phyloP scores from a whole-genome alignment of 2,888 invertebrate species.

The Morinoia aosen region DNA sequence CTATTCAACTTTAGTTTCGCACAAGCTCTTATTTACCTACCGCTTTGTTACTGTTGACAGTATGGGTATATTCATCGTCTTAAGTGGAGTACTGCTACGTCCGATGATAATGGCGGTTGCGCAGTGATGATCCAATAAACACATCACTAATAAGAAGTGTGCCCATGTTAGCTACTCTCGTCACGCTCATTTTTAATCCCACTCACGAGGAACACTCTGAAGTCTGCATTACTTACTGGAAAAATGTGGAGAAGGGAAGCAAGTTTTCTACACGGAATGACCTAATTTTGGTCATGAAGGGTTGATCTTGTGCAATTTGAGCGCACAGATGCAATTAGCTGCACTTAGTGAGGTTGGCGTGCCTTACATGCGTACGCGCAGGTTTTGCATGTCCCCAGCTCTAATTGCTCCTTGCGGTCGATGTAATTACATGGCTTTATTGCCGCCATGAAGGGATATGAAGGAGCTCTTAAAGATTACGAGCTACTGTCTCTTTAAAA shows the following conservation, averaged over 20 bases:
- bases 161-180: neutral
- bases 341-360: slow-evolving; percentile 31
- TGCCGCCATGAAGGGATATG: slow-evolving; percentile 47
- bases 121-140: neutral
- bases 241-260: neutral
- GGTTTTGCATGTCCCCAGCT: neutral
- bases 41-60: neutral
- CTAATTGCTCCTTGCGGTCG: slow-evolving; percentile 39
- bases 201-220: neutral
- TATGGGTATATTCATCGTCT: neutral
- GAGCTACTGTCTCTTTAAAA: neutral
- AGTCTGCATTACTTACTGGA: neutral
- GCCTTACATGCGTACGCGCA: slow-evolving; percentile 10
- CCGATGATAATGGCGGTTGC: neutral
- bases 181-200: neutral
- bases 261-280: neutral
- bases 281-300: neutral
- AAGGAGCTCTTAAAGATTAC: slow-evolving; percentile 34
- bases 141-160: neutral
- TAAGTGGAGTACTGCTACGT: neutral
- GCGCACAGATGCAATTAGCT: slow-evolving; percentile 23
- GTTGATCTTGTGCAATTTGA: slow-evolving; percentile 1
- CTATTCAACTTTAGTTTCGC: neutral
- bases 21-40: neutral
- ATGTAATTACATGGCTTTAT: slow-evolving; percentile 41